Conservation (phyloP, 2,888 invertebrate genomes). For the Amphipyra berbera region DNA sequence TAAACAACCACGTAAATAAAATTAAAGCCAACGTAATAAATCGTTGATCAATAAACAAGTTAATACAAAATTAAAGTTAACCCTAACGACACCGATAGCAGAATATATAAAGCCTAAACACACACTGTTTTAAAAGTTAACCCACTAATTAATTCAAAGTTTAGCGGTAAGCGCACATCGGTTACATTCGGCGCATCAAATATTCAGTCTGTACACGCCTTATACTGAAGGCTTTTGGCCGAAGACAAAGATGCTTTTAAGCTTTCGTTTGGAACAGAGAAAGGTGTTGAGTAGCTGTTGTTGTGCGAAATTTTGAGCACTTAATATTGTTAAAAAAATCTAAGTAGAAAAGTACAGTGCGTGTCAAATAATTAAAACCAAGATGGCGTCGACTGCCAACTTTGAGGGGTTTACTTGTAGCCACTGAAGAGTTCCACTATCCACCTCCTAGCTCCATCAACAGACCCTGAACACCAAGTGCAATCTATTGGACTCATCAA, state of each 20-base stretch:
- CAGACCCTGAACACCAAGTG: too few species aligned
- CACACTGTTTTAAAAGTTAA: conserved; percentile 56
- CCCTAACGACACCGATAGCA: conserved; percentile 47
- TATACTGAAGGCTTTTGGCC: conserved; percentile 81
- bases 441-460: too few species aligned
- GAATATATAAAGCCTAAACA: conserved; percentile 46
- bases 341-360: too few species aligned
- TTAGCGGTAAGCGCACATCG: conserved; percentile 66
- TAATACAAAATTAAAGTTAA: conserved; percentile 45
- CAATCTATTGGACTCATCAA: too few species aligned
- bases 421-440: too few species aligned
- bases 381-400: too few species aligned
- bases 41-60: conserved; percentile 27
- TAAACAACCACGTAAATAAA: too few species aligned
- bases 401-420: too few species aligned
- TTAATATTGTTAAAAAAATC: neutral
- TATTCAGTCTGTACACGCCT: conserved; percentile 83
- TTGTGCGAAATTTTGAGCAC: neutral
- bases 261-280: conserved; percentile 70
- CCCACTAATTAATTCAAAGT: conserved; percentile 76
- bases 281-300: conserved; percentile 61
- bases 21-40: too few species aligned
- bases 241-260: conserved; percentile 89
- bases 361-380: too few species aligned
- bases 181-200: conserved; percentile 77